Conservation (phyloP, 2,113 vertebrate species). For the Myrmecophaga tridactyla region DNA sequence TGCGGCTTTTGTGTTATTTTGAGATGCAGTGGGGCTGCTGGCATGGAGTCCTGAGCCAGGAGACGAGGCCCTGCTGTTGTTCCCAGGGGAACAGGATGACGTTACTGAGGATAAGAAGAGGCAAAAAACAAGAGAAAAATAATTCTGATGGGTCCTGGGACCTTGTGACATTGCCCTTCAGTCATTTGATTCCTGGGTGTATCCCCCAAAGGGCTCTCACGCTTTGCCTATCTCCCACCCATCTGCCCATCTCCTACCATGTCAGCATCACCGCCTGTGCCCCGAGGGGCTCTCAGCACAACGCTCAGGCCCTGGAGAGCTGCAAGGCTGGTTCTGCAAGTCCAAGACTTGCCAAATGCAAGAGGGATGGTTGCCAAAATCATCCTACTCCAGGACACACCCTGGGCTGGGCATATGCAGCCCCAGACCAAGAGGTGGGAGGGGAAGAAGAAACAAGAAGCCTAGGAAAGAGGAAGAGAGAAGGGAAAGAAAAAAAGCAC, state of each 20-base stretch:
- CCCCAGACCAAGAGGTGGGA: neutral
- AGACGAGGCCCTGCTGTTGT: constrained; percentile 85
- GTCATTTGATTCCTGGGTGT: neutral
- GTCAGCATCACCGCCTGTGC: neutral
- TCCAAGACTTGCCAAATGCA: constrained; percentile 8
- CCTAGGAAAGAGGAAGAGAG: neutral
- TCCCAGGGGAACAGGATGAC: constrained; percentile 87
- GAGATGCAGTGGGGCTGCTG: constrained; percentile 83
- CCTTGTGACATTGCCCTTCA: neutral
- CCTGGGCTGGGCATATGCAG: neutral
- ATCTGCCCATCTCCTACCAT: neutral
- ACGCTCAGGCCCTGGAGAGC: neutral
- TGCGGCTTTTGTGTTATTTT: constrained; percentile 84
- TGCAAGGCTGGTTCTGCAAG: constrained; percentile 4
- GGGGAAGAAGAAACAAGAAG: neutral
- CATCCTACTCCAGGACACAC: constrained; percentile 48
- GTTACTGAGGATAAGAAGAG: constrained; percentile 79
- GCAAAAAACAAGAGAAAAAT: constrained; percentile 48
- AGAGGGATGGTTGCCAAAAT: constrained; percentile 35
- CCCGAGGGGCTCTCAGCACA: neutral
- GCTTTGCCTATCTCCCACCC: neutral
- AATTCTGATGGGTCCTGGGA: neutral
- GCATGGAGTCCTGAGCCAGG: constrained; percentile 83
- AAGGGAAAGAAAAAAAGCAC: neutral
- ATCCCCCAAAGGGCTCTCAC: neutral